Conservation (phyloP, 2,113 vertebrate species). For the Neofelis nebulosa region DNA sequence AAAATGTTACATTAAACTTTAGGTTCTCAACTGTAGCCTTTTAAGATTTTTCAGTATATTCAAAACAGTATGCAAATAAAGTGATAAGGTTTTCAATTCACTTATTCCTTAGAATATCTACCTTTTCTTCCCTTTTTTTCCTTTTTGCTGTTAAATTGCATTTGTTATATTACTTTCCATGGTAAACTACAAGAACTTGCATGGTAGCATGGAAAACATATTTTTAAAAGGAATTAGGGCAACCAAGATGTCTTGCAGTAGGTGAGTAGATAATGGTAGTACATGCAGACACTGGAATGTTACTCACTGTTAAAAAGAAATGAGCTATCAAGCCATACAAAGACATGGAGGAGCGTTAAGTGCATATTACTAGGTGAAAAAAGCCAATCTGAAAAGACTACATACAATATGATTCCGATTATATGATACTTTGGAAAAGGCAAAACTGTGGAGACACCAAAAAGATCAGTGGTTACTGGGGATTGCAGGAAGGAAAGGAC, state of each 20-base stretch:
- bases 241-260: not conserved
- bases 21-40: not conserved
- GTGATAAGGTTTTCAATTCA: not conserved
- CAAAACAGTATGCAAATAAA: not conserved
- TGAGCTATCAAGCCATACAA: not conserved
- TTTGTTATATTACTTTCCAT: not conserved
- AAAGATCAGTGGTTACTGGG: not conserved
- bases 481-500: accelerated
- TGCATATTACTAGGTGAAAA: not conserved
- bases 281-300: not conserved
- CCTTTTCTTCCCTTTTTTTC: constrained; percentile 22
- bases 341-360: not conserved
- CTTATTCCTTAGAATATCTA: not conserved
- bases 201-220: not conserved
- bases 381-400: not conserved
- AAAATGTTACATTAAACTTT: not conserved
- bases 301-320: not conserved
- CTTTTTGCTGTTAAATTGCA: not conserved
- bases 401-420: not conserved
- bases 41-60: not conserved
- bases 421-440: not conserved
- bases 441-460: not conserved
- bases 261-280: not conserved
- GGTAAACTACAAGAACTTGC: not conserved
- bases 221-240: not conserved